phyloP scores from a whole-genome alignment of 2,888 invertebrate genomes.

The Ophonus ardosiacus region DNA sequence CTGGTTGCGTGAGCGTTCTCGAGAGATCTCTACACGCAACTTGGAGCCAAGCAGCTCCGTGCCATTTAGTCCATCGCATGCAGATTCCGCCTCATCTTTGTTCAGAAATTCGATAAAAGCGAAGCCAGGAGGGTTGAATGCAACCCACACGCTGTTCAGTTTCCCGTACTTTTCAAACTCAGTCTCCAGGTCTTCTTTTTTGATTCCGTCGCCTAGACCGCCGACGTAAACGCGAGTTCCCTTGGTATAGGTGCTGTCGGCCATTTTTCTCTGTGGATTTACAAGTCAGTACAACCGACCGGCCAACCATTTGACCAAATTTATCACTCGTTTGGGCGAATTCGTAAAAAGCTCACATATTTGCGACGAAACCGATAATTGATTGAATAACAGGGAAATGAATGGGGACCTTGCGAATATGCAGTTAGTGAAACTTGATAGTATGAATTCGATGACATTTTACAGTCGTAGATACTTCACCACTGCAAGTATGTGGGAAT shows the following conservation, averaged over 20 bases:
- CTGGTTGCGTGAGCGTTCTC: slow-evolving; percentile 86
- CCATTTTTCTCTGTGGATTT: slow-evolving; percentile 64
- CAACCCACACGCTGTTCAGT: slow-evolving; percentile 94
- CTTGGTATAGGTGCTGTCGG: slow-evolving; percentile 71
- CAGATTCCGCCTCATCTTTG: slow-evolving; percentile 92
- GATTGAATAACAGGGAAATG: slow-evolving; percentile 37
- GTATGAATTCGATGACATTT: slow-evolving; percentile 56
- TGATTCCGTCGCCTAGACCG: slow-evolving; percentile 91
- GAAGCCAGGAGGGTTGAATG: slow-evolving; percentile 95
- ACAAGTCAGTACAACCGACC: slow-evolving; percentile 60
- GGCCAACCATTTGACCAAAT: slow-evolving; percentile 54
- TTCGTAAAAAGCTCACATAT: slow-evolving; percentile 69
- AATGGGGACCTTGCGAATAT: slow-evolving; percentile 43
- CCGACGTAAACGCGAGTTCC: slow-evolving; percentile 93
- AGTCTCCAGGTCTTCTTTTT: slow-evolving; percentile 93
- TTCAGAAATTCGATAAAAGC: slow-evolving; percentile 96
- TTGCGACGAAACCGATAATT: slow-evolving; percentile 63
- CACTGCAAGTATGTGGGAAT: slow-evolving; percentile 17
- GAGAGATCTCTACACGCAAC: slow-evolving; percentile 91
- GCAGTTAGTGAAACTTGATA: slow-evolving; percentile 52
- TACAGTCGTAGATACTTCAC: slow-evolving; percentile 51
- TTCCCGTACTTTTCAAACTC: slow-evolving; percentile 96
- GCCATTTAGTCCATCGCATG: slow-evolving; percentile 92
- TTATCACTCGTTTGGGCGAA: slow-evolving; percentile 74
- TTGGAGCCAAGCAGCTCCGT: slow-evolving; percentile 92